Evolutionary conservation across 2,888 invertebrate genomes (phyloP).

Genomic region (Drosophila emarginata): DNA sequence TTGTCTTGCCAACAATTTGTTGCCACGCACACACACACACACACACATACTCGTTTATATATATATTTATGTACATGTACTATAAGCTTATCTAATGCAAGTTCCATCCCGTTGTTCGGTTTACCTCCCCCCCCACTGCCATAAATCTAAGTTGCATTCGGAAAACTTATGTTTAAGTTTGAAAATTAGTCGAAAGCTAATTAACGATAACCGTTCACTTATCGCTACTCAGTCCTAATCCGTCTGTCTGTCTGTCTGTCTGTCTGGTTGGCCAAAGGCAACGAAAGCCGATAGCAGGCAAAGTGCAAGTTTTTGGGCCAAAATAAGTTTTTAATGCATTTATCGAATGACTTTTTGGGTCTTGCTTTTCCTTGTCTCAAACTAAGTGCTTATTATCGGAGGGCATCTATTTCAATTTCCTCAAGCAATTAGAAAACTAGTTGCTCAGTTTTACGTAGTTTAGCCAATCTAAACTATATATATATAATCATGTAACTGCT

Average conservation of each 20-base stretch:
- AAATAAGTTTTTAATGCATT: slow-evolving; percentile 72
- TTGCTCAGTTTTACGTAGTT: slow-evolving; percentile 50
- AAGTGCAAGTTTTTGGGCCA: slow-evolving; percentile 36
- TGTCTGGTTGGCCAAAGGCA: slow-evolving; percentile 30
- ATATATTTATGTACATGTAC: neutral
- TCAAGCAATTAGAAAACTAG: slow-evolving; percentile 67
- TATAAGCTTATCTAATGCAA: slow-evolving; percentile 5
- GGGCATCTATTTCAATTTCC: slow-evolving; percentile 77
- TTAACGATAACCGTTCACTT: slow-evolving; percentile 68
- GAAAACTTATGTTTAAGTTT: slow-evolving; percentile 68
- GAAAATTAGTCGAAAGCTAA: slow-evolving; percentile 72
- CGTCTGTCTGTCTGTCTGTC: neutral
- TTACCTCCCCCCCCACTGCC: neutral
- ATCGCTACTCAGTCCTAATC: neutral
- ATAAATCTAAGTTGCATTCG: slow-evolving; percentile 12
- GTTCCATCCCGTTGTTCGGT: neutral
- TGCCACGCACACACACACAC: neutral
- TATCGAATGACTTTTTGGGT: slow-evolving; percentile 62
- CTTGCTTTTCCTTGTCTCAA: slow-evolving; percentile 32
- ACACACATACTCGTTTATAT: too few species aligned
- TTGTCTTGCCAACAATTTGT: slow-evolving; percentile 3
- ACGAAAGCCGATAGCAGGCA: slow-evolving; percentile 11
- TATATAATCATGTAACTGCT: neutral
- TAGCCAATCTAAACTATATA: slow-evolving; percentile 4
- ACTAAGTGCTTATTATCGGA: slow-evolving; percentile 71